Base-by-base conservation (phyloP, 2,797 vertebrate species). In the Spheniscus humboldti region DNA sequence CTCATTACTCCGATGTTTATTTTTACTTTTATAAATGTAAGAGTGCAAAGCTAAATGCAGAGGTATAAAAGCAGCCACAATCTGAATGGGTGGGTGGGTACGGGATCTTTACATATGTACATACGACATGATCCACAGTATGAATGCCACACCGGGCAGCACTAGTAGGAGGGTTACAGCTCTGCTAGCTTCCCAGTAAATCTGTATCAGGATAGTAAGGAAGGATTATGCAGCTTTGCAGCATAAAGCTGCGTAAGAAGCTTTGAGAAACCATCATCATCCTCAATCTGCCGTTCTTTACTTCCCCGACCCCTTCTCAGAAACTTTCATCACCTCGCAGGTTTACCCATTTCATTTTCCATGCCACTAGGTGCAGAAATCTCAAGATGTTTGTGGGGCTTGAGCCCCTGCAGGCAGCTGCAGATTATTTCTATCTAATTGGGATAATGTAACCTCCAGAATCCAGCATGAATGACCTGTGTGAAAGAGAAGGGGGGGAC, bases 11-110 rank as follows among this genome's bases (percentile, higher is more conserved):
- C 78, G 62, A 19, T 87, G 74, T 94, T 97, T 96, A 85, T 83
- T 92, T 96, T 96, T 80, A 77, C 64, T 94, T 96, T 84, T 94
- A 56, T 39, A 90, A 92, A 86, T 74, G 41, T 77, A 74, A 77
- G 68, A 91, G 72, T 14, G 84, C 63, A 94, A 78, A 89, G 72
- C 86, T 87, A 47, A 91, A 94, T 37, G 77, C 84, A 88, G 85
- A 94, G 53, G 66, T 69, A 81, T 71, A 90, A 90, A 87, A 78
- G 83, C 25, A 30, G 77, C n/a, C 91, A 37, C 37, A 28, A 31
- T 71, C 39, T 78, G 83, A 86, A 86, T 0, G 10, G 43, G 63
- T 50, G 55, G 45, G 55, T 39, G 55, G 45, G 48, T 66, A 23
- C 2, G 7, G 73, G 48, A 88, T 23, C 55, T 57, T 69, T 74